A percentile compares a stretch with the other conserved stretches of the same genome.
Conservation (phyloP, 2,888 invertebrate species). For the Pseudanteris insignis region DNA sequence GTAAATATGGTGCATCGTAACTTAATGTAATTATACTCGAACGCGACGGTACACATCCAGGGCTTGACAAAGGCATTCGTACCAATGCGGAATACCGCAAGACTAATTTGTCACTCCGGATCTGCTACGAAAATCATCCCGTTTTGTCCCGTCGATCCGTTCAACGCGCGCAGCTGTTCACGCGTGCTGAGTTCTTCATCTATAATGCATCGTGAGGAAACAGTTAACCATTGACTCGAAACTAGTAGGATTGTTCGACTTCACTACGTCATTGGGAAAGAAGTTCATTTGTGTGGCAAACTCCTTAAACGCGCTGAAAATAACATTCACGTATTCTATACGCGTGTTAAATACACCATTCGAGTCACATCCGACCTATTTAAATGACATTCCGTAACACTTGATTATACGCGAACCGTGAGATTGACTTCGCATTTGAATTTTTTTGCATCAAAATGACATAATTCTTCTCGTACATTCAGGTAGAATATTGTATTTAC, state of each 20-base stretch:
- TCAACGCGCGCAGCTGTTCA: slow-evolving; percentile 17
- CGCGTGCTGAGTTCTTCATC: slow-evolving; percentile 25
- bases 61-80: slow-evolving; percentile 36
- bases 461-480: no score
- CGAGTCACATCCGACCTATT: no score
- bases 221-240: slow-evolving; percentile 15
- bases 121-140: slow-evolving; percentile 19
- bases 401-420: no score
- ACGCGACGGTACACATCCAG: slow-evolving; percentile 22
- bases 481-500: no score
- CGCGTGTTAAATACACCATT: slow-evolving; percentile 2
- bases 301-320: no score
- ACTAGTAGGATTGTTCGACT: slow-evolving; percentile 24
- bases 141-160: no score
- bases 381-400: no score
- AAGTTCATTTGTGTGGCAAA: slow-evolving; percentile 3
- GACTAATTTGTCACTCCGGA: slow-evolving; percentile 34
- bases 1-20: slow-evolving; percentile 17
- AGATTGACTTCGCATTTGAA: no score
- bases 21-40: slow-evolving; percentile 34
- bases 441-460: no score
- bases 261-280: slow-evolving; percentile 4
- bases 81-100: slow-evolving; percentile 26
- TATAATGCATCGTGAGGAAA: slow-evolving; percentile 31
- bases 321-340: neutral